Evolutionary conservation across 2,797 vertebrate genomes (phyloP).

Genomic region (Halcyon smyrnensis): DNA sequence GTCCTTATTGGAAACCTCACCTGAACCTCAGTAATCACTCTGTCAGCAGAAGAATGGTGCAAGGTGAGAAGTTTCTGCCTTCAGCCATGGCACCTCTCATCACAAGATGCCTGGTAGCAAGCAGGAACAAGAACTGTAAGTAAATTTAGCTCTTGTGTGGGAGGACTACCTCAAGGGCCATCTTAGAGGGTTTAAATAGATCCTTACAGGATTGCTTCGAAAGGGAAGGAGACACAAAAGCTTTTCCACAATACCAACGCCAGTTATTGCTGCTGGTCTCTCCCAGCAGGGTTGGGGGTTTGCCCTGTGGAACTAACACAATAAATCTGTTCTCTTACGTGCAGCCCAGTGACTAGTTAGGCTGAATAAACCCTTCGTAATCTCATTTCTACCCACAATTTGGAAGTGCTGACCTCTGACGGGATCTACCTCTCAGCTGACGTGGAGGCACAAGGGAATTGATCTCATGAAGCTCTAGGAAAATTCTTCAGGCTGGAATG

Average conservation of each 20-base stretch:
- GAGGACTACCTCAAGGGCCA: neutral
- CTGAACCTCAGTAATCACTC: neutral
- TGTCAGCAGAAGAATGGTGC: neutral
- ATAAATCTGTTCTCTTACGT: neutral
- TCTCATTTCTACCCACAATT: neutral
- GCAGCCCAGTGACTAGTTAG: neutral
- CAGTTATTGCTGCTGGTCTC: neutral
- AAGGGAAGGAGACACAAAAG: neutral
- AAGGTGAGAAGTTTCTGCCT: neutral
- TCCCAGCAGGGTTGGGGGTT: neutral
- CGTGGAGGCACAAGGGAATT: neutral
- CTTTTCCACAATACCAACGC: neutral
- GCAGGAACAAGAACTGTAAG: neutral
- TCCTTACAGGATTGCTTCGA: neutral
- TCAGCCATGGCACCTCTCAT: neutral
- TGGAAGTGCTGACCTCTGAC: neutral
- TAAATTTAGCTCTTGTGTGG: neutral
- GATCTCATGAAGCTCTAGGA: neutral
- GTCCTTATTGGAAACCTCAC: neutral
- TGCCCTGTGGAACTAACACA: neutral
- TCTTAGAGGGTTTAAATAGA: neutral
- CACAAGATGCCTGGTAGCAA: neutral
- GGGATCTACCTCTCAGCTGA: neutral
- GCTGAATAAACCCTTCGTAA: neutral
- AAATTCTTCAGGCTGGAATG: neutral